Evolutionary conservation across 2,113 vertebrate species (phyloP).

Genomic region (Loxodonta africana): DNA sequence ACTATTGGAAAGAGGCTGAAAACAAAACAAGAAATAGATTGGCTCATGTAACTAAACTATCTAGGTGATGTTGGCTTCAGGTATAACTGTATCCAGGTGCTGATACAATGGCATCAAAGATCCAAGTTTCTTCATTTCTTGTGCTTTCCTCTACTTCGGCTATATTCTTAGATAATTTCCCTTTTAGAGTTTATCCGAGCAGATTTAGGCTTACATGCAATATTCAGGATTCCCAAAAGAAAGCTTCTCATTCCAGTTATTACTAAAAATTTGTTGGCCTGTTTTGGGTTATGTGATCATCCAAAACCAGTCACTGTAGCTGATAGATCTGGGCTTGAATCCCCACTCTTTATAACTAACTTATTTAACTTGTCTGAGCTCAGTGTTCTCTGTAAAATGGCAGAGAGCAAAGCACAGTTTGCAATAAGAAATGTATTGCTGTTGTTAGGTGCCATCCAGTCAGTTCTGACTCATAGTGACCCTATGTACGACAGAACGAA

Average conservation of each 20-base stretch:
- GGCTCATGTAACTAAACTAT: constrained; percentile 20
- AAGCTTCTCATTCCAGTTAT: neutral
- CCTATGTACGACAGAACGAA: too few relatives aligned
- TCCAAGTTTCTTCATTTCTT: neutral
- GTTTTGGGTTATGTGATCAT: neutral
- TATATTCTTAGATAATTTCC: neutral
- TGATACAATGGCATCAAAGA: constrained; percentile 20
- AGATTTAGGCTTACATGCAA: neutral
- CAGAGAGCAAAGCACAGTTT: neutral
- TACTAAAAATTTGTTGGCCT: neutral
- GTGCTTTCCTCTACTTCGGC: neutral
- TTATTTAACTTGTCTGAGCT: neutral
- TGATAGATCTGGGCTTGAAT: neutral
- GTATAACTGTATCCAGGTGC: neutral
- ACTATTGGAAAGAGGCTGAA: neutral
- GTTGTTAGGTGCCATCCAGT: too few relatives aligned
- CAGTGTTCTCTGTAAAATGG: neutral
- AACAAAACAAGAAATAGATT: neutral
- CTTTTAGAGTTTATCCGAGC: neutral
- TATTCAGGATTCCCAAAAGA: constrained; percentile 29
- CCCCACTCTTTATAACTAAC: neutral
- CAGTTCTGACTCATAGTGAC: too few relatives aligned
- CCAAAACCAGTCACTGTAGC: neutral
- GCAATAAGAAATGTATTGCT: neutral
- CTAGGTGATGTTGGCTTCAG: neutral